Evolutionary conservation across 1,140 invertebrate genomes (phyloP).

Genomic region (Mizuhopecten yessoensis): DNA sequence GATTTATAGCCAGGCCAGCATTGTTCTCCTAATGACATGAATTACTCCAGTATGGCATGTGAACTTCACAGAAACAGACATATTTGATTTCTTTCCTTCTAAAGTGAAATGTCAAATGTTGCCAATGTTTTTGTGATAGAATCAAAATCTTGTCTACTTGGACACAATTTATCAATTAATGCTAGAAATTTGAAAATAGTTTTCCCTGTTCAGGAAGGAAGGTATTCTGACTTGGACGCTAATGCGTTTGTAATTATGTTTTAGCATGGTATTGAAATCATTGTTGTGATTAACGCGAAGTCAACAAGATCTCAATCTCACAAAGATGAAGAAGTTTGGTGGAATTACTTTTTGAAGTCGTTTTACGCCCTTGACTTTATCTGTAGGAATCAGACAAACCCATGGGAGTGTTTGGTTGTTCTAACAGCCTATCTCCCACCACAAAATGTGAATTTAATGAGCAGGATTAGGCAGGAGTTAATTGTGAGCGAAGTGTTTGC

Average conservation of each 20-base stretch:
- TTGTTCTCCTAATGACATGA: background rate
- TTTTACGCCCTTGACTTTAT: background rate
- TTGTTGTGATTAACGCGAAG: background rate
- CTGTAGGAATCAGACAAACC: background rate
- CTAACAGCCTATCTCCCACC: background rate
- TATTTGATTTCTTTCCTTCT: background rate
- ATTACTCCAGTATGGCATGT: background rate
- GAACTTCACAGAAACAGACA: constrained; percentile 11
- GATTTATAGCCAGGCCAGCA: background rate
- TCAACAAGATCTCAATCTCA: background rate
- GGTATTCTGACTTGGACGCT: background rate
- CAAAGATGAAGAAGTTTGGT: background rate
- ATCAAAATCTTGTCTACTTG: background rate
- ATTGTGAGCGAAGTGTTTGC: background rate
- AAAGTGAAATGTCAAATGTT: background rate
- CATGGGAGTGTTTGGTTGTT: background rate
- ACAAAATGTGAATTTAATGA: background rate
- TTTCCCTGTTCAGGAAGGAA: constrained; percentile 3
- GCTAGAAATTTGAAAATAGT: background rate
- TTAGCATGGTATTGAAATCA: constrained; percentile 29
- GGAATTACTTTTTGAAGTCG: background rate
- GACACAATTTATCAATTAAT: constrained; percentile 35
- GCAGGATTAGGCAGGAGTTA: background rate
- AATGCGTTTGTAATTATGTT: constrained; percentile 36
- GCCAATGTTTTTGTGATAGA: constrained; percentile 12